A percentile compares a stretch with the other conserved stretches of the same genome.
These are phyloP conservation scores for Odontophorus gujanensis DNA, from an alignment of 2,113 vertebrate genomes.

Conservation along the genomic window DNA sequence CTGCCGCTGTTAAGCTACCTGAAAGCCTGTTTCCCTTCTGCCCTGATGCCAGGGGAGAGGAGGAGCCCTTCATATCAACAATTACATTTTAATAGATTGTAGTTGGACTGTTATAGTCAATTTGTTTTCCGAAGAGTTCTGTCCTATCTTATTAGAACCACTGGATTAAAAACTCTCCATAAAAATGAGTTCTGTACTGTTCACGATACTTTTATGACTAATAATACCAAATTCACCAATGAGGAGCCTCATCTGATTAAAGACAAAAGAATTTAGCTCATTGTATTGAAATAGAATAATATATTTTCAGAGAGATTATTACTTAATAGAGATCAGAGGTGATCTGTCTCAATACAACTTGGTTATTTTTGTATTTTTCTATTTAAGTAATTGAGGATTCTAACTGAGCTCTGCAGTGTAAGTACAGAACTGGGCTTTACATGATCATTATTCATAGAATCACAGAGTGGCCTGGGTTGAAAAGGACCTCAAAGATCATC, in stretches of 20 bases:
- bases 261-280: neutral
- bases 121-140: neutral
- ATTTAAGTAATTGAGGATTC: neutral
- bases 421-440: neutral
- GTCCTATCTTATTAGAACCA: neutral
- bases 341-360: neutral
- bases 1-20: neutral
- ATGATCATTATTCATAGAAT: neutral
- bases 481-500: too few relatives aligned
- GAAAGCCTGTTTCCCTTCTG: neutral
- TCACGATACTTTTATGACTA: neutral
- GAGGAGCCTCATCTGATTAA: neutral
- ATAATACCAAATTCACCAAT: neutral
- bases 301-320: neutral
- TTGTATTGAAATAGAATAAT: neutral
- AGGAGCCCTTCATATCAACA: neutral
- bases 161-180: neutral
- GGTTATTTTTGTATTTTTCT: neutral
- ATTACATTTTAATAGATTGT: neutral
- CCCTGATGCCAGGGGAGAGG: neutral
- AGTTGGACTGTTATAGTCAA: neutral
- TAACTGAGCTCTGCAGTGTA: neutral
- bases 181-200: neutral
- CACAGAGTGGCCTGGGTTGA: too few relatives aligned
- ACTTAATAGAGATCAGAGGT: neutral